These are phyloP conservation scores for Trypoxylus dichotomus DNA, from an alignment of 1,140 invertebrate genomes.

Conservation along the genomic window DNA sequence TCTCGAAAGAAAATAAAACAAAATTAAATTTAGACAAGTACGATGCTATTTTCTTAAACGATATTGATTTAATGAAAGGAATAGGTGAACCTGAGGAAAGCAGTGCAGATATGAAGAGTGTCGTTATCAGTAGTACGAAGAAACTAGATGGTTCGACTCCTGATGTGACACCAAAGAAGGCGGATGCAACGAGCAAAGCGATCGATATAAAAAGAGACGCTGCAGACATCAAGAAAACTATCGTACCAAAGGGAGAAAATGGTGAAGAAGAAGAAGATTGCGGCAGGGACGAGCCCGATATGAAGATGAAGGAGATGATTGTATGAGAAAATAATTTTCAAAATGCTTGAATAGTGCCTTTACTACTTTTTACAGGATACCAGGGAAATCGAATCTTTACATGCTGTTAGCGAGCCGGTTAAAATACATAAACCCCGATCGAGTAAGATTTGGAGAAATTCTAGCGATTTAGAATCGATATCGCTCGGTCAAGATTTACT, in stretches of 20 bases:
- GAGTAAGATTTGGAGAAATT: constrained; percentile 60
- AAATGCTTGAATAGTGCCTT: neutral
- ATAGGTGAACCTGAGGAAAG: neutral
- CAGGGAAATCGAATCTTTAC: neutral
- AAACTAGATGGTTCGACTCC: neutral
- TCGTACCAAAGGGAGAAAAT: neutral
- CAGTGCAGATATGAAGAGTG: neutral
- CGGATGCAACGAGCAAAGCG: neutral
- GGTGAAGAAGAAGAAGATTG: constrained; percentile 15
- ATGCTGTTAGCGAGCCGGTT: constrained; percentile 40
- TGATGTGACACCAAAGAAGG: constrained; percentile 2
- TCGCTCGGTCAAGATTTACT: constrained; percentile 62
- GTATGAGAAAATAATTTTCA: neutral
- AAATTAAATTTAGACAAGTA: constrained; percentile 3
- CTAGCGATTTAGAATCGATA: constrained; percentile 60
- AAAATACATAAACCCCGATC: constrained; percentile 49
- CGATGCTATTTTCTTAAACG: neutral
- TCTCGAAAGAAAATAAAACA: neutral
- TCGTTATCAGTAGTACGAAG: neutral
- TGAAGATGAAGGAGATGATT: neutral
- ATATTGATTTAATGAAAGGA: neutral
- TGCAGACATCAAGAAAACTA: neutral
- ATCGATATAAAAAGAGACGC: neutral
- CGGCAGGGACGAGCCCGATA: constrained; percentile 2
- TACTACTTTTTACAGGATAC: neutral